Evolutionary conservation across 2,113 vertebrate species (phyloP).

Genomic region (Ictalurus punctatus): DNA sequence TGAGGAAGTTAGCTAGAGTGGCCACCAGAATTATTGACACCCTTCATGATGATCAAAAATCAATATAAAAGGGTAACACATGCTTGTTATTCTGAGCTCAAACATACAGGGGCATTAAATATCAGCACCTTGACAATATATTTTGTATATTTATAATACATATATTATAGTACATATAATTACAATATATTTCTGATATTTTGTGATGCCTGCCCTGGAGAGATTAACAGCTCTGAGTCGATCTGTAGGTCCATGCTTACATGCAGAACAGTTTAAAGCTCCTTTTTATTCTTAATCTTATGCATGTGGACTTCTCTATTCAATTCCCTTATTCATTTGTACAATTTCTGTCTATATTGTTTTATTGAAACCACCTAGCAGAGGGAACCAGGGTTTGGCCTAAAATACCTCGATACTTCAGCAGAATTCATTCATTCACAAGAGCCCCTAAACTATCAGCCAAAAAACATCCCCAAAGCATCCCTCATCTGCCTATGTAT

Average conservation of each 20-base stretch:
- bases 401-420: background rate
- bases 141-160: too few relatives aligned
- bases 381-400: background rate
- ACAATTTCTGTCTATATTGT: background rate
- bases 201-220: too few relatives aligned
- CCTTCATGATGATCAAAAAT: too few relatives aligned
- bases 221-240: too few relatives aligned
- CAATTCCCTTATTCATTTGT: background rate
- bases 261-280: background rate
- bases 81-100: too few relatives aligned
- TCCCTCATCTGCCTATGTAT: background rate
- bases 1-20: too few relatives aligned
- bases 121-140: too few relatives aligned
- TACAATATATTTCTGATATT: too few relatives aligned
- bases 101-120: too few relatives aligned
- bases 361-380: background rate
- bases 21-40: too few relatives aligned
- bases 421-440: background rate
- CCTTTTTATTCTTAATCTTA: background rate
- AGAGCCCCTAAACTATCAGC: background rate
- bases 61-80: too few relatives aligned
- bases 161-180: too few relatives aligned
- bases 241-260: background rate
- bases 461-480: background rate
- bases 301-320: background rate